These are phyloP conservation scores for Mythimna pallens DNA, from an alignment of 2,888 invertebrate genomes.

Conservation along the genomic window DNA sequence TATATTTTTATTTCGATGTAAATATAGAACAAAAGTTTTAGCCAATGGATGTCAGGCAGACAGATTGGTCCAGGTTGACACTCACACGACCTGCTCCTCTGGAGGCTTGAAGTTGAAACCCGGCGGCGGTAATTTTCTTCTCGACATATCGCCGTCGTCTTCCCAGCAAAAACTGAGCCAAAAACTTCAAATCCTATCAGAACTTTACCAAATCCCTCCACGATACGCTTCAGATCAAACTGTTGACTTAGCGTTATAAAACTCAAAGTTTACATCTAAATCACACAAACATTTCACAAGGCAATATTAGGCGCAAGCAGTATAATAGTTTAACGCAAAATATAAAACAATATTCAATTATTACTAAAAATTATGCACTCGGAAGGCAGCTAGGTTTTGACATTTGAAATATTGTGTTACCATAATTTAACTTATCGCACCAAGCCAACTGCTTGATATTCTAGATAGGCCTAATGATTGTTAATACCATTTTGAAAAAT, in stretches of 20 bases:
- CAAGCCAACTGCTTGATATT: slow-evolving; percentile 33
- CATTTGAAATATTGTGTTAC: slow-evolving; percentile 58
- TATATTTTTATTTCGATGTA: slow-evolving; percentile 36
- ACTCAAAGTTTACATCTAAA: slow-evolving; percentile 55
- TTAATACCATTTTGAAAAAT: not conserved
- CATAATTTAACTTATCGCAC: slow-evolving; percentile 7
- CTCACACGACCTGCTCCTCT: slow-evolving; percentile 86
- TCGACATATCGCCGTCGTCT: slow-evolving; percentile 77
- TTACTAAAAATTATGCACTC: slow-evolving; percentile 62
- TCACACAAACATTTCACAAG: slow-evolving; percentile 55
- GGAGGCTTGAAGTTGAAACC: slow-evolving; percentile 80
- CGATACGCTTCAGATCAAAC: slow-evolving; percentile 58
- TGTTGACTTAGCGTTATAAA: slow-evolving; percentile 61
- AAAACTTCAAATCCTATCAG: slow-evolving; percentile 49
- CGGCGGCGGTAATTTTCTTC: slow-evolving; percentile 80
- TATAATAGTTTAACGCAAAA: slow-evolving; percentile 33
- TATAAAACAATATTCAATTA: slow-evolving; percentile 51
- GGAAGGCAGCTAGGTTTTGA: slow-evolving; percentile 61
- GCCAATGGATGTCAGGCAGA: slow-evolving; percentile 34
- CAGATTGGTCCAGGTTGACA: slow-evolving; percentile 52
- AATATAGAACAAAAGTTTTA: slow-evolving; percentile 36
- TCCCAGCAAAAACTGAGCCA: slow-evolving; percentile 34
- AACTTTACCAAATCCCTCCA: slow-evolving; percentile 60
- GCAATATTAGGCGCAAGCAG: slow-evolving; percentile 26
- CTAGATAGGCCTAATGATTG: slow-evolving; percentile 8